A percentile compares a stretch with the other conserved stretches of the same genome.
Evolutionary conservation across 2,888 invertebrate genomes (phyloP).

Genomic region (Lasius fuliginosus): DNA sequence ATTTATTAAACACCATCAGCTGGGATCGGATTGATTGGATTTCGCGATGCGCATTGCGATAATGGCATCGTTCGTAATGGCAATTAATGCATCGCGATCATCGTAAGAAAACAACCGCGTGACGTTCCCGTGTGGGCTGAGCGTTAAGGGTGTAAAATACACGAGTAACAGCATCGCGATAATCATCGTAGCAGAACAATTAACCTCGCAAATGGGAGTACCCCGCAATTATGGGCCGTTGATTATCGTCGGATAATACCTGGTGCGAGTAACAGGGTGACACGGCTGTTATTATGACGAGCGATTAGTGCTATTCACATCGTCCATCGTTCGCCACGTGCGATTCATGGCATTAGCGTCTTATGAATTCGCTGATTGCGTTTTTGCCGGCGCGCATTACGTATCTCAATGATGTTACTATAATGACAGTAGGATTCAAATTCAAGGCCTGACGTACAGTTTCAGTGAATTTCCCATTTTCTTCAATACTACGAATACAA

Average conservation of each 20-base stretch:
- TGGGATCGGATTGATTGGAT: conserved; percentile 25
- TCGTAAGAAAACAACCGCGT: conserved; percentile 48
- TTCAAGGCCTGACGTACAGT: not conserved
- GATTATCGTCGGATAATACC: conserved; percentile 72
- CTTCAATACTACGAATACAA: not conserved
- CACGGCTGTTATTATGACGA: conserved; percentile 72
- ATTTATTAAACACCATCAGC: conserved; percentile 30
- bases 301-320: conserved; percentile 65
- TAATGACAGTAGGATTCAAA: not conserved
- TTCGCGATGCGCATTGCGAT: conserved; percentile 38
- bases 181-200: conserved; percentile 66
- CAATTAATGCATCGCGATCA: conserved; percentile 47
- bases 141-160: conserved; percentile 53
- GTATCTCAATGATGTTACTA: conserved; percentile 5
- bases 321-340: conserved; percentile 57
- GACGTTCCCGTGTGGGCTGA: conserved; percentile 26
- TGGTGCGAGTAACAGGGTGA: conserved; percentile 68
- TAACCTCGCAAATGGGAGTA: conserved; percentile 66
- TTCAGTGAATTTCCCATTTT: not conserved
- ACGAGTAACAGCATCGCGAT: conserved; percentile 52
- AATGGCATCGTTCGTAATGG: conserved; percentile 25
- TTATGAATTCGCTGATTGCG: conserved; percentile 69
- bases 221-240: conserved; percentile 62
- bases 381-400: conserved; percentile 56
- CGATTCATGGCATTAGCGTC: conserved; percentile 62